Conservation (phyloP, 2,113 vertebrate species). For the Muscicapa adusta region DNA sequence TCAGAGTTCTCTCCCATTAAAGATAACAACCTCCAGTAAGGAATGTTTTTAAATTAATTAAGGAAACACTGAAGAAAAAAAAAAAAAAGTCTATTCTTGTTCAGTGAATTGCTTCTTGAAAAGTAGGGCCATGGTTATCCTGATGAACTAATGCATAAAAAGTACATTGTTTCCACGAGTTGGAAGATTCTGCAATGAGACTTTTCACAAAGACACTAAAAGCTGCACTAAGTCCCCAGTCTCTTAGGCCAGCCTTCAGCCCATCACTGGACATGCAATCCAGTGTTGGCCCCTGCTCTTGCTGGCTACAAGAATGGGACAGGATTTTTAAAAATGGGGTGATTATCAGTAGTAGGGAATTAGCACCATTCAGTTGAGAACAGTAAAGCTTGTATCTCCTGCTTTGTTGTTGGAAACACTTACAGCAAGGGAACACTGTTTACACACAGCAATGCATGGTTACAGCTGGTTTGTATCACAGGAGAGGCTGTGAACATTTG, state of each 20-base stretch:
- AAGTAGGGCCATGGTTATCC: background rate
- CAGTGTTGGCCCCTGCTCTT: background rate
- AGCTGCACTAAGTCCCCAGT: background rate
- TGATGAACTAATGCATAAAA: background rate
- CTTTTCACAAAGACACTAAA: background rate
- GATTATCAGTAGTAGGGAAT: background rate
- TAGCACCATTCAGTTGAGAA: background rate
- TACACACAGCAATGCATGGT: conserved; percentile 7
- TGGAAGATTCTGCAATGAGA: background rate
- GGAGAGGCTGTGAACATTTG: background rate
- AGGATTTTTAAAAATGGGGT: background rate
- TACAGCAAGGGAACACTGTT: conserved; percentile 8
- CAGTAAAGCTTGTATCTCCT: conserved; percentile 19
- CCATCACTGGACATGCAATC: background rate
- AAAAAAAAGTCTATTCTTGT: background rate
- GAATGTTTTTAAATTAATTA: background rate
- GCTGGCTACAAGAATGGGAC: background rate
- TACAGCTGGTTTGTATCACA: conserved; percentile 61
- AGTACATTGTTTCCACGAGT: background rate
- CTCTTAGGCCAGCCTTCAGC: background rate
- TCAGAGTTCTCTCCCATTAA: background rate
- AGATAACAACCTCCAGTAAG: background rate
- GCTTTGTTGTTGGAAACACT: conserved; percentile 7
- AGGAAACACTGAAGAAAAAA: background rate
- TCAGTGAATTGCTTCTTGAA: background rate